Evolutionary conservation across 2,888 invertebrate genomes (phyloP).

Genomic region (Agrypnus murinus): DNA sequence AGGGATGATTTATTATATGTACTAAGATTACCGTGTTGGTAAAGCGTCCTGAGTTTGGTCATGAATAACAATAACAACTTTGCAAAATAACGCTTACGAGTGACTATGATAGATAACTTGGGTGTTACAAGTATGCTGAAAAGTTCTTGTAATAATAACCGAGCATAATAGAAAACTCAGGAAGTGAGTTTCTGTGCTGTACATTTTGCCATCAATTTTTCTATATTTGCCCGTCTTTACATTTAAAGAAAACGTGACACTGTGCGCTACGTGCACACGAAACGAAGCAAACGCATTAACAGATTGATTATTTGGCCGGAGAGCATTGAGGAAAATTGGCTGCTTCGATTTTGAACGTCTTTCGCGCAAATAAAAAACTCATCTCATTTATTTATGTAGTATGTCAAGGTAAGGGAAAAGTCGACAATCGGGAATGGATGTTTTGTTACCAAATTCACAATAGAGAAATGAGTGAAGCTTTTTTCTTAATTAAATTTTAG

Average conservation of each 20-base stretch:
- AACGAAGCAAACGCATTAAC: constrained; percentile 34
- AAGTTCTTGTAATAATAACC: constrained; percentile 34
- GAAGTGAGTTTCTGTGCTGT: constrained; percentile 31
- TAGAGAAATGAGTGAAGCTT: too few relatives aligned
- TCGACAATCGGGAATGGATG: too few relatives aligned
- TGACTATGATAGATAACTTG: constrained; percentile 51
- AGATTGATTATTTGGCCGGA: constrained; percentile 31
- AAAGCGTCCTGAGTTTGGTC: constrained; percentile 39
- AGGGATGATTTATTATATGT: constrained; percentile 32
- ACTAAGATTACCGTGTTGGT: constrained; percentile 42
- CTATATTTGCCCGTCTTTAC: constrained; percentile 22
- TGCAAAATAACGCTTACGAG: constrained; percentile 47
- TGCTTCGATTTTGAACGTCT: background rate
- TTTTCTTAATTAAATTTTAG: too few relatives aligned
- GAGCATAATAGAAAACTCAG: constrained; percentile 29
- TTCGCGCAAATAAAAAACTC: background rate
- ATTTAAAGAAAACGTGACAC: constrained; percentile 15
- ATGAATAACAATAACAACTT: constrained; percentile 52
- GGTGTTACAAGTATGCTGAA: constrained; percentile 35
- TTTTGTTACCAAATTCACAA: too few relatives aligned
- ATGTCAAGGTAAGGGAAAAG: too few relatives aligned
- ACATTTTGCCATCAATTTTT: constrained; percentile 31
- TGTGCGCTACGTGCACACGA: background rate
- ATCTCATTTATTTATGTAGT: too few relatives aligned
- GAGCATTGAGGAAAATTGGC: constrained; percentile 17